Percentiles rank a stretch among this genome's conserved stretches.
These are phyloP conservation scores for Apamea crenata DNA, from an alignment of 2,888 invertebrate genomes.

Conservation along the genomic window DNA sequence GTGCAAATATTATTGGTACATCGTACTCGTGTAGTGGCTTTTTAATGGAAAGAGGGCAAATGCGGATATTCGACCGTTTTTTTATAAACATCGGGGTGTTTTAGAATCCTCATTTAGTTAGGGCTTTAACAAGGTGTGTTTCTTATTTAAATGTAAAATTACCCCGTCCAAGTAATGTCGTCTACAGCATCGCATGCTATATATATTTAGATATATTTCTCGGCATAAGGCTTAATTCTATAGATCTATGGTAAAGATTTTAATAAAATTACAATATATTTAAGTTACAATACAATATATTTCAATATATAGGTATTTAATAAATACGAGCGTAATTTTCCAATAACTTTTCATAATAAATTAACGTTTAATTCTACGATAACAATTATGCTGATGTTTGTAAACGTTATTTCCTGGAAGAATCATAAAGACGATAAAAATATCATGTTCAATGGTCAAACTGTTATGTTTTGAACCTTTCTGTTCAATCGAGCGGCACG, in stretches of 20 bases:
- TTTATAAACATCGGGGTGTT: background rate
- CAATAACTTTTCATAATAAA: background rate
- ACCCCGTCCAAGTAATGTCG: background rate
- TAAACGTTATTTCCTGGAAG: constrained; percentile 2
- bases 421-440: constrained; percentile 17
- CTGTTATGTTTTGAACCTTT: constrained; percentile 55
- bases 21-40: background rate
- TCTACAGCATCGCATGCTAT: no score
- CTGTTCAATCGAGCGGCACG: constrained; percentile 43
- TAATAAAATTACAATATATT: constrained; percentile 2
- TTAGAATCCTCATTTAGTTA: background rate
- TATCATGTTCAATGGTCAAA: constrained; percentile 27
- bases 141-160: background rate
- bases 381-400: constrained; percentile 2
- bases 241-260: constrained; percentile 6
- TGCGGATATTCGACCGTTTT: background rate
- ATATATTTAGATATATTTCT: no score
- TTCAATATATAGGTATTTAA: background rate
- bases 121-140: background rate
- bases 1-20: background rate
- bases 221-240: no score
- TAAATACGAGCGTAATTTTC: background rate
- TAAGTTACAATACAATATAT: no score
- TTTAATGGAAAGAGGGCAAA: background rate
- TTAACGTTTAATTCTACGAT: background rate